A percentile compares a stretch with the other conserved stretches of the same genome.
These are phyloP conservation scores for Callinectes sapidus DNA, from an alignment of 2,888 invertebrate genomes.

Conservation along the genomic window DNA sequence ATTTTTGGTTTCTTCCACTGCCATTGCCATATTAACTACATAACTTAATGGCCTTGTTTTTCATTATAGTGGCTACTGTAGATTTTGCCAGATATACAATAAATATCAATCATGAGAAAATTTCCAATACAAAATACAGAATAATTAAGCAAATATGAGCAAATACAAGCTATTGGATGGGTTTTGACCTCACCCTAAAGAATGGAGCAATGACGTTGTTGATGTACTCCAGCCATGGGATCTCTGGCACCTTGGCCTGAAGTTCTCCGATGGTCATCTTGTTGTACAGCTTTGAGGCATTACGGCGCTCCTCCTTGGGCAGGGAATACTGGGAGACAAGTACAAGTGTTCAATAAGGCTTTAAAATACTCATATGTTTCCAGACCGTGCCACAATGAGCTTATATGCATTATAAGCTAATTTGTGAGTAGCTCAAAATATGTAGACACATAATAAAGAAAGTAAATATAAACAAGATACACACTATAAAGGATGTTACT, in stretches of 20 bases:
- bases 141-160: neutral
- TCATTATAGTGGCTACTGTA: too few species aligned
- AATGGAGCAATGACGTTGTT: slow-evolving; percentile 83
- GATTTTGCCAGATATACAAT: too few species aligned
- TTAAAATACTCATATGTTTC: neutral
- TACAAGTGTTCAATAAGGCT: neutral
- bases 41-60: too few species aligned
- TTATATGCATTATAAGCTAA: neutral
- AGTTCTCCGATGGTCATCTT: slow-evolving; percentile 89
- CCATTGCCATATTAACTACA: too few species aligned
- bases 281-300: slow-evolving; percentile 93
- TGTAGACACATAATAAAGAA: neutral
- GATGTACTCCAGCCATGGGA: slow-evolving; percentile 90
- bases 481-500: neutral
- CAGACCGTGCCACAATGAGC: too few species aligned
- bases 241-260: slow-evolving; percentile 80
- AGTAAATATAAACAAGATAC: neutral
- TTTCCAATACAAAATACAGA: neutral
- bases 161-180: neutral
- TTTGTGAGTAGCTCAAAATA: neutral
- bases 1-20: too few species aligned
- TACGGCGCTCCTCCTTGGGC: slow-evolving; percentile 91
- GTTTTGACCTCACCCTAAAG: slow-evolving; percentile 48
- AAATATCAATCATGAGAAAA: neutral
- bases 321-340: slow-evolving; percentile 82